These are phyloP conservation scores for Harpalus rubripes DNA, from an alignment of 2,888 invertebrate species.

Conservation along the genomic window DNA sequence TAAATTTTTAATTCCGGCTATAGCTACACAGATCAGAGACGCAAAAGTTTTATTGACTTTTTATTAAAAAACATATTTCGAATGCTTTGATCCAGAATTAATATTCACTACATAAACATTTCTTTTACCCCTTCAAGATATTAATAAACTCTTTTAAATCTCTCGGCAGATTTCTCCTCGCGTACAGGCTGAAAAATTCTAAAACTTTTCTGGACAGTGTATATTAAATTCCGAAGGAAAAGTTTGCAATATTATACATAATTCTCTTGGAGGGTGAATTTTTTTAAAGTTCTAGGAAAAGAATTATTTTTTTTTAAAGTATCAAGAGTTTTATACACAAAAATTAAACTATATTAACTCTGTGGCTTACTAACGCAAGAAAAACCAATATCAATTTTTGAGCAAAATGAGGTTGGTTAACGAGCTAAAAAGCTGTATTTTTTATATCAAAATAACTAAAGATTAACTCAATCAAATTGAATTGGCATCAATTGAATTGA, in stretches of 20 bases:
- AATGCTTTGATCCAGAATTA: constrained; percentile 58
- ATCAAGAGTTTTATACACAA: too few species aligned
- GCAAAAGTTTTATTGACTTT: constrained; percentile 61
- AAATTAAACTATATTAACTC: too few species aligned
- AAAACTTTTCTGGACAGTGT: constrained; percentile 38
- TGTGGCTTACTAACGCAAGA: too few species aligned
- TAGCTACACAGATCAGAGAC: constrained; percentile 36
- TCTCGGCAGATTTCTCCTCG: constrained; percentile 56
- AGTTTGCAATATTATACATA: constrained; percentile 27
- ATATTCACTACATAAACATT: constrained; percentile 61
- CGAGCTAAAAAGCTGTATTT: too few species aligned
- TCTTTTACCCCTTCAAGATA: constrained; percentile 50
- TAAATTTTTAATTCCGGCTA: constrained; percentile 55
- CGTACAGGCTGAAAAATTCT: constrained; percentile 54
- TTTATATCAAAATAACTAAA: too few species aligned
- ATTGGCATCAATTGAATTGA: too few species aligned
- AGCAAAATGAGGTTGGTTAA: too few species aligned
- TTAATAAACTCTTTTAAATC: constrained; percentile 61
- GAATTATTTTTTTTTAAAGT: too few species aligned
- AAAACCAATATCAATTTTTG: too few species aligned
- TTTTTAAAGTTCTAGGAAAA: not conserved
- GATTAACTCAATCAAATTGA: too few species aligned
- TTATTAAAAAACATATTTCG: constrained; percentile 57
- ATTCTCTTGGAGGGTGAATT: constrained; percentile 43
- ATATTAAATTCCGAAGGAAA: constrained; percentile 58